These are phyloP conservation scores for Montipora cactus DNA, from an alignment of 64 coral and sea anemone genomes.

Conservation along the genomic window DNA sequence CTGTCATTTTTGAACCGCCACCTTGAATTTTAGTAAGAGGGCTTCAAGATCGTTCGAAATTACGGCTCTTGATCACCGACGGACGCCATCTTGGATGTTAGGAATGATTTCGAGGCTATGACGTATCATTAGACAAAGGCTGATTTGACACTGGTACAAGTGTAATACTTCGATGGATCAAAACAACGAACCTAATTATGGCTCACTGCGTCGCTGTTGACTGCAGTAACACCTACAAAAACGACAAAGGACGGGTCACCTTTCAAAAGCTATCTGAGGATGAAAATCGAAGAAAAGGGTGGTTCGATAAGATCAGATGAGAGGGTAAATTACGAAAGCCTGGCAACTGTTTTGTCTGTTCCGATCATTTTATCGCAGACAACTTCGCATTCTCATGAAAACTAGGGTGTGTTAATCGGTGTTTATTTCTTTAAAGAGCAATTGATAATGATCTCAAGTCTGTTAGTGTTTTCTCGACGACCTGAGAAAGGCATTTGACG, in stretches of 20 bases:
- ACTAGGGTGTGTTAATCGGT: too few relatives aligned
- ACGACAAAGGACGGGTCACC: background rate
- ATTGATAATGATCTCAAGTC: too few relatives aligned
- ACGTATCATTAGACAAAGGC: background rate
- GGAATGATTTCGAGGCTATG: slow-evolving; percentile 16
- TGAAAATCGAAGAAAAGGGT: background rate
- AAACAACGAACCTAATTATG: background rate
- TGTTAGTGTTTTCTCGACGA: too few relatives aligned
- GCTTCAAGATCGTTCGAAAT: background rate
- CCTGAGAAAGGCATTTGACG: too few relatives aligned
- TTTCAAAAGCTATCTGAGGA: background rate
- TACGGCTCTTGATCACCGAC: background rate
- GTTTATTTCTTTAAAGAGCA: too few relatives aligned
- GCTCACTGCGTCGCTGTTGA: too few relatives aligned
- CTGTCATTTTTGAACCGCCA: background rate
- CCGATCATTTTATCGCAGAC: background rate
- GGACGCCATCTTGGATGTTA: background rate
- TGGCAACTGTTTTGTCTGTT: background rate
- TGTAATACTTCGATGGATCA: background rate
- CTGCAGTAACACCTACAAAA: too few relatives aligned
- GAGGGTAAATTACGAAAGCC: background rate
- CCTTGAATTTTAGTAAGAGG: background rate
- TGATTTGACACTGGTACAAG: too few relatives aligned
- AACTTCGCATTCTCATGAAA: background rate
- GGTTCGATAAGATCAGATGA: background rate